These are phyloP conservation scores for Nipponia nippon DNA, from an alignment of 2,113 vertebrate species.

Conservation along the genomic window DNA sequence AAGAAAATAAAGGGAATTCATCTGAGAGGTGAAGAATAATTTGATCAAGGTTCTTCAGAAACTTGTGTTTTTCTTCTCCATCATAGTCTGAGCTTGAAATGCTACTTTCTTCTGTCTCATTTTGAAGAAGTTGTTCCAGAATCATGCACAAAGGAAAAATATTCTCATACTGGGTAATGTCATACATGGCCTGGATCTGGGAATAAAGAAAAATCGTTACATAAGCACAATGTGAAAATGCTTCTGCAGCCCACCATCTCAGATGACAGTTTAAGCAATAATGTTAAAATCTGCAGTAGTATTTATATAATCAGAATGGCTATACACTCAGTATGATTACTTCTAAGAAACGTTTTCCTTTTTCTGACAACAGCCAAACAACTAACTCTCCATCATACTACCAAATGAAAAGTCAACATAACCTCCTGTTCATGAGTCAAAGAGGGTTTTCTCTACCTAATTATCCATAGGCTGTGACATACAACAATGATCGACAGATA, in stretches of 20 bases:
- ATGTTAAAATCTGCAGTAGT: neutral
- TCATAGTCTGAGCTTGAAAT: neutral
- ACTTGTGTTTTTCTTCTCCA: constrained; percentile 64
- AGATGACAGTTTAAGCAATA: neutral
- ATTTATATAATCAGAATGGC: neutral
- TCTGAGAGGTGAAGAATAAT: constrained; percentile 77
- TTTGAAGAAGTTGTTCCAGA: constrained; percentile 82
- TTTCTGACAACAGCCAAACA: neutral
- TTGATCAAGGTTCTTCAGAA: constrained; percentile 76
- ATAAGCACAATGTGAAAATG: neutral
- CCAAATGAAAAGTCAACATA: neutral
- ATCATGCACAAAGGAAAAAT: constrained; percentile 77
- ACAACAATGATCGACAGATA: neutral
- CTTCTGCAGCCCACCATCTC: neutral
- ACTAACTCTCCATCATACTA: neutral
- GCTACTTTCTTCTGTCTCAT: neutral
- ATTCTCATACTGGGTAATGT: constrained; percentile 81
- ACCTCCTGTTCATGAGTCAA: neutral
- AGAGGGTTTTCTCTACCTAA: neutral
- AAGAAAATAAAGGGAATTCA: constrained; percentile 85
- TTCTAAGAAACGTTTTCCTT: neutral
- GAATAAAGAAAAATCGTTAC: constrained; percentile 38
- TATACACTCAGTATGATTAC: neutral
- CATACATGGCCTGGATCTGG: constrained; percentile 69
- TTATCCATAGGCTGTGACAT: neutral